phyloP scores from a whole-genome alignment of 2,888 invertebrate species.

The Heliconius erato region DNA sequence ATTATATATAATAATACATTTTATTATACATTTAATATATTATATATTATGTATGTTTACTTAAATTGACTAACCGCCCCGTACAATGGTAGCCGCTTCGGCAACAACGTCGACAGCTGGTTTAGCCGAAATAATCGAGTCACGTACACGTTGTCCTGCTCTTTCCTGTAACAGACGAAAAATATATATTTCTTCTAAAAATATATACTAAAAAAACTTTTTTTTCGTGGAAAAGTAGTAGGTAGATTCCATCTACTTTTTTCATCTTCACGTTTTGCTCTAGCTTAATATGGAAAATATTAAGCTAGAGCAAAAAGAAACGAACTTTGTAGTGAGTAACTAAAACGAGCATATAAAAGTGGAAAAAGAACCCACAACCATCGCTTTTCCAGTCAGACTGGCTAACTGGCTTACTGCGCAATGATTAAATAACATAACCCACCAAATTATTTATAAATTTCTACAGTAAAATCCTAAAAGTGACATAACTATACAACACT shows the following conservation, averaged over 20 bases:
- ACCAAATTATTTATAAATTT: not conserved
- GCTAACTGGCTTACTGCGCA: no score
- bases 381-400: no score
- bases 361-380: no score
- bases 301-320: no score
- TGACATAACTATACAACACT: not conserved
- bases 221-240: not conserved
- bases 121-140: constrained; percentile 55
- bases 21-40: not conserved
- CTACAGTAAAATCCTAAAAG: not conserved
- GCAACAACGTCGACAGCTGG: constrained; percentile 56
- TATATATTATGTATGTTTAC: not conserved
- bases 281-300: no score
- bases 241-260: not conserved
- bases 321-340: no score
- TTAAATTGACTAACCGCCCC: constrained; percentile 34
- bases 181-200: not conserved
- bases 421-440: not conserved
- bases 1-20: not conserved
- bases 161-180: constrained; percentile 51
- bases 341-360: no score
- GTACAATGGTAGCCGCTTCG: constrained; percentile 50
- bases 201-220: no score
- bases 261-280: no score
- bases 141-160: constrained; percentile 54